phyloP scores from a whole-genome alignment of 1,140 invertebrate species.

The Harlomillsia oculata region DNA sequence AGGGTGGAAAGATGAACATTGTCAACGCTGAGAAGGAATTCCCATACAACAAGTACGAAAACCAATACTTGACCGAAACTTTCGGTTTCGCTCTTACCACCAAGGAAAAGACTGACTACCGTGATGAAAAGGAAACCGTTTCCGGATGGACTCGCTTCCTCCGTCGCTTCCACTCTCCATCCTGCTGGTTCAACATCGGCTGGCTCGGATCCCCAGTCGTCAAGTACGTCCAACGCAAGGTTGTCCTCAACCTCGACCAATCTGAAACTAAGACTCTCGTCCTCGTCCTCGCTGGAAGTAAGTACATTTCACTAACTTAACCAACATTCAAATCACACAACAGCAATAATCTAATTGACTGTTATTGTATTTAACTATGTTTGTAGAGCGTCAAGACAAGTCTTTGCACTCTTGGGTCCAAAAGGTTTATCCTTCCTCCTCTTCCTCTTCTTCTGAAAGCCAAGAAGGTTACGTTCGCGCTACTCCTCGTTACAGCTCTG shows the following conservation, averaged over 20 bases:
- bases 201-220: slow-evolving; percentile 16
- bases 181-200: slow-evolving; percentile 13
- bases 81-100: slow-evolving; percentile 17
- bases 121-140: slow-evolving; percentile 16
- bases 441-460: slow-evolving; percentile 4
- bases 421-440: not conserved
- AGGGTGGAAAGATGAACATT: slow-evolving; percentile 31
- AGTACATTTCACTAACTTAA: not conserved
- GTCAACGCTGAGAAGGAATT: slow-evolving; percentile 4
- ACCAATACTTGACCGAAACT: not conserved
- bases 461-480: not conserved
- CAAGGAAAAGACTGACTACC: slow-evolving; percentile 24
- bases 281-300: slow-evolving; percentile 20
- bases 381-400: slow-evolving; percentile 10
- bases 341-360: not conserved
- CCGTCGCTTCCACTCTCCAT: slow-evolving; percentile 13
- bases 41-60: not conserved
- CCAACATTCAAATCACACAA: not conserved
- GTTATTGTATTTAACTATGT: not conserved
- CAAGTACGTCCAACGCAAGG: slow-evolving; percentile 14
- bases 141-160: slow-evolving; percentile 22
- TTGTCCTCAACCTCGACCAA: slow-evolving; percentile 25
- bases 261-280: slow-evolving; percentile 32
- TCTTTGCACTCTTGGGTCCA: not conserved
- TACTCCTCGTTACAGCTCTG: not conserved